Percentiles rank a stretch among this genome's conserved stretches.
Evolutionary conservation across 1,140 invertebrate species (phyloP).

Genomic region (Cardiocondyla obscurior): DNA sequence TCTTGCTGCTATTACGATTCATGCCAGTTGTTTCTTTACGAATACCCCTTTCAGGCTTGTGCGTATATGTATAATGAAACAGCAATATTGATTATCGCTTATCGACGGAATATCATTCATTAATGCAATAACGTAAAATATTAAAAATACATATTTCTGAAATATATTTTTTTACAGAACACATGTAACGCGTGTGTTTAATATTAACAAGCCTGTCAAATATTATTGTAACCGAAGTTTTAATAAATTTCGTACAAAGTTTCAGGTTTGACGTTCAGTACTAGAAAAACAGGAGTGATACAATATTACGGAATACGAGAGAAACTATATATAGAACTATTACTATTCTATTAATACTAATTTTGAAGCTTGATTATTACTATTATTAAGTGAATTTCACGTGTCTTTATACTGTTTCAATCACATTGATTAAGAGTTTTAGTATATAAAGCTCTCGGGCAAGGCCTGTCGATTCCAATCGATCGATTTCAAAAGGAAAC

Average conservation of each 20-base stretch:
- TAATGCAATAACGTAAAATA: background rate
- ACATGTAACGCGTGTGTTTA: background rate
- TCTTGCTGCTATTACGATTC: conserved; percentile 62
- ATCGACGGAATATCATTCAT: conserved; percentile 9
- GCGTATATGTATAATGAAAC: background rate
- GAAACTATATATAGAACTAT: background rate
- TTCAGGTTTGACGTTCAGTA: background rate
- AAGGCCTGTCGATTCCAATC: conserved; percentile 6
- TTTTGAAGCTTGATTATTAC: conserved; percentile 11
- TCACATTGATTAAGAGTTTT: background rate
- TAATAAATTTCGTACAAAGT: background rate
- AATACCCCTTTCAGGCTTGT: conserved; percentile 4
- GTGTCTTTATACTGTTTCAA: conserved; percentile 1
- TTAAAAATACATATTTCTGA: background rate
- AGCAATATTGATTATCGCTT: background rate
- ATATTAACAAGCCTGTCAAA: background rate
- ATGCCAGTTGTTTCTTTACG: conserved; percentile 52
- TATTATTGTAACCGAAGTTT: background rate
- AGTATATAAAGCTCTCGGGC: background rate
- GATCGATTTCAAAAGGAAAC: conserved; percentile 11
- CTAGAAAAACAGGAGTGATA: background rate
- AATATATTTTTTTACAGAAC: background rate
- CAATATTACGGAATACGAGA: background rate
- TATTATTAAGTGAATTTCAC: background rate
- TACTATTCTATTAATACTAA: background rate